These are phyloP conservation scores for Amblyopsis hoosieri DNA, from an alignment of 2,797 vertebrate genomes.

Conservation along the genomic window DNA sequence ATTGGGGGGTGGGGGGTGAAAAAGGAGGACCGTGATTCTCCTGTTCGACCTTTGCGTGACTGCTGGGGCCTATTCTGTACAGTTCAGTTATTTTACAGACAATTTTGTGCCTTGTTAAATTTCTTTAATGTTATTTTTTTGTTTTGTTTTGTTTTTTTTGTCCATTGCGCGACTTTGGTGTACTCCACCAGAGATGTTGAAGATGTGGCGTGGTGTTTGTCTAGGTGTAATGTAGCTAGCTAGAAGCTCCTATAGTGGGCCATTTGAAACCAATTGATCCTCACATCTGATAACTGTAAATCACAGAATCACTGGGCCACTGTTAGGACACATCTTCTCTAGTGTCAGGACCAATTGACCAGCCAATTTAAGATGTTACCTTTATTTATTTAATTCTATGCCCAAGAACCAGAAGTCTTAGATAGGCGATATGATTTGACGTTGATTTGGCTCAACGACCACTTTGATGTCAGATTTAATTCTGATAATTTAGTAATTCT, in stretches of 20 bases:
- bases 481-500: slow-evolving; percentile 44
- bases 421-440: slow-evolving; percentile 18
- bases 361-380: slow-evolving; percentile 25
- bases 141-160: slow-evolving; percentile 53
- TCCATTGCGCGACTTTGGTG: slow-evolving; percentile 11
- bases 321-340: no score
- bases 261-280: slow-evolving; percentile 40
- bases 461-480: slow-evolving; percentile 41
- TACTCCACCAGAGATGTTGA: slow-evolving; percentile 50
- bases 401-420: neutral
- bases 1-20: slow-evolving; percentile 32
- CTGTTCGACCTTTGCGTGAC: slow-evolving; percentile 87
- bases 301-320: slow-evolving; percentile 41
- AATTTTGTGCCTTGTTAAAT: slow-evolving; percentile 99
- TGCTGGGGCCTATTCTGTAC: slow-evolving; percentile 89
- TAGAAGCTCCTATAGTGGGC: slow-evolving; percentile 62
- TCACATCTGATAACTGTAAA: slow-evolving; percentile 18
- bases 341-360: slow-evolving; percentile 32
- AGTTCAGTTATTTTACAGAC: slow-evolving; percentile 94
- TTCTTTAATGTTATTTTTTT: slow-evolving; percentile 73
- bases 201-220: slow-evolving; percentile 55
- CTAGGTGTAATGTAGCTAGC: slow-evolving; percentile 60
- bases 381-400: neutral
- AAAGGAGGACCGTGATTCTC: slow-evolving; percentile 79
- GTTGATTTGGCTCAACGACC: slow-evolving; percentile 1